Percentiles rank a stretch among this genome's conserved stretches.
Conservation (phyloP, 1,140 invertebrate genomes). For the Dreissena polymorpha region DNA sequence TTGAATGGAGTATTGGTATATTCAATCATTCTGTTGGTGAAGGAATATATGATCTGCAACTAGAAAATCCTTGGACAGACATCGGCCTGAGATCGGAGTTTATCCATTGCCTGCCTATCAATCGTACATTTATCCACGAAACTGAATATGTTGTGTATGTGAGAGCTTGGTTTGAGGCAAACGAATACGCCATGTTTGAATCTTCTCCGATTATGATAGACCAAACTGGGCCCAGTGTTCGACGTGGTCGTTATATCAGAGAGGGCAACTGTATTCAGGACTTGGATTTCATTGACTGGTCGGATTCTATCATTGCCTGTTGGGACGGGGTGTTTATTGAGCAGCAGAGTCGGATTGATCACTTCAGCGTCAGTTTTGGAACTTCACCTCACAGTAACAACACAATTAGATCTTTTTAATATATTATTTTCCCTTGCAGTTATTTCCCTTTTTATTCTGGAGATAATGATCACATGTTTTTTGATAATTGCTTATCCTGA, state of each 20-base stretch:
- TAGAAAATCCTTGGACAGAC: slow-evolving; percentile 60
- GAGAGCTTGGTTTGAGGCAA: slow-evolving; percentile 55
- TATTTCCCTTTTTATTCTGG: too few relatives aligned
- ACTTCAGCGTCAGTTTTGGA: slow-evolving; percentile 55
- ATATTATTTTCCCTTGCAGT: too few relatives aligned
- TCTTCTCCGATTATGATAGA: slow-evolving; percentile 58
- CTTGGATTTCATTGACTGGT: slow-evolving; percentile 55
- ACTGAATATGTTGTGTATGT: slow-evolving; percentile 59
- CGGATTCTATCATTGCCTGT: slow-evolving; percentile 49
- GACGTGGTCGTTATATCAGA: slow-evolving; percentile 49
- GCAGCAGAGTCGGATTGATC: slow-evolving; percentile 50
- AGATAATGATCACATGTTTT: too few relatives aligned
- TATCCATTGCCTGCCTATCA: slow-evolving; percentile 57
- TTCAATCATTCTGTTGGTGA: slow-evolving; percentile 35
- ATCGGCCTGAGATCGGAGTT: slow-evolving; percentile 48
- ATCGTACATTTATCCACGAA: slow-evolving; percentile 25
- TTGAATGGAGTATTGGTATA: slow-evolving; percentile 63
- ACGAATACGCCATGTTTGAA: slow-evolving; percentile 33
- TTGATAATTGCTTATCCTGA: too few relatives aligned
- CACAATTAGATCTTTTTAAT: too few relatives aligned
- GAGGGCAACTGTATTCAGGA: slow-evolving; percentile 56
- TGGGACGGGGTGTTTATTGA: slow-evolving; percentile 65
- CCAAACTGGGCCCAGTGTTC: slow-evolving; percentile 49
- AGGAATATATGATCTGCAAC: slow-evolving; percentile 52
- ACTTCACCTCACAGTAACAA: slow-evolving; percentile 44